Base-by-base conservation (phyloP, 2,113 vertebrate genomes). In the Rhinogobius similis region DNA sequence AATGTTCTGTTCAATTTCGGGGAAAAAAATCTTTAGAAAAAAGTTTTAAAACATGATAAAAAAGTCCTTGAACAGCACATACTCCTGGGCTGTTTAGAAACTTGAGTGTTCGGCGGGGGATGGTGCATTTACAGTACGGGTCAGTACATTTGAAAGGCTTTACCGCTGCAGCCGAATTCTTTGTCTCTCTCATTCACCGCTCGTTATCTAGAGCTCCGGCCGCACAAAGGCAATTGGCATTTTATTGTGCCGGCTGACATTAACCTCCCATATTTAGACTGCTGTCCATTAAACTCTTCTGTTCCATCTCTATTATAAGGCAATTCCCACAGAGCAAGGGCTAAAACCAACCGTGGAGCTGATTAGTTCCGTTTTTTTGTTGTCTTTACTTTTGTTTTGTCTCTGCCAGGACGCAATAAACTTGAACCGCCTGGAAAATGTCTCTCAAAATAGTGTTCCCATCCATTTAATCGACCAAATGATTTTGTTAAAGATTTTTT, bases 141-240 rank as follows among this genome's bases (percentile, higher is more conserved):
- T 94, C 92, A 93, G 85, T 89, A 87, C 89, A 88, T 90, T 88
- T 90, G 90, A 93, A 94, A 90, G 90, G 85, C 89, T 92, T 92
- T 90, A 91, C 83, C 80, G 72, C 90, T 88, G 16, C 78, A 89
- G 88, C 91, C 92, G 86, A 86, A 89, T 88, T 87, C 92, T 93
- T 93, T 93, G 91, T 92, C 85, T 83, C 70, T 61, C 78, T 83
- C 80, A 77, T 89, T 91, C 87, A 90, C 86, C 64, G 86, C 75
- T 55, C 75, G 83, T 87, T 89, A 91, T 85, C 85, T 72, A 20
- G 70, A 87, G 84, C 70, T 61, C 70, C 46, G 68, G 82, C 67
- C 6, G 46, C 83, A 92, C 92, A 93, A 92, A 90, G 85, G 79
- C 82, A 83, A 82, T 85, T 81, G 86, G 79, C 76, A 69, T 83